Evolutionary conservation across 2,888 invertebrate genomes (phyloP).

Genomic region (Dioctria linearis): DNA sequence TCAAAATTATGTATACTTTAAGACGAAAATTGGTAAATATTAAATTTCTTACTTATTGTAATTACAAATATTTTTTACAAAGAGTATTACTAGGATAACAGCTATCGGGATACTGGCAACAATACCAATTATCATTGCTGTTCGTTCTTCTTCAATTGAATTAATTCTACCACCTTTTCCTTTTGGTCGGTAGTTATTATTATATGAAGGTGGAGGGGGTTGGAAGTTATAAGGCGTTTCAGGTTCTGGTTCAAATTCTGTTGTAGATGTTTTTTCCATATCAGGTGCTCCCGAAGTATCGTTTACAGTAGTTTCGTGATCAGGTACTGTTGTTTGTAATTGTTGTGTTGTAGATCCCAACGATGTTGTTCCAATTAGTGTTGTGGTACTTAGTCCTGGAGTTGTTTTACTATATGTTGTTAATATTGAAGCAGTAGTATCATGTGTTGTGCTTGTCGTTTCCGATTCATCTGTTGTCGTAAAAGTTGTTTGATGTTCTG

Average conservation of each 20-base stretch:
- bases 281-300: slow-evolving; percentile 64
- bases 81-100: slow-evolving; percentile 89
- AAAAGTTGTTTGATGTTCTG: slow-evolving; percentile 72
- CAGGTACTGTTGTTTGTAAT: slow-evolving; percentile 67
- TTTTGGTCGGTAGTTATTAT: slow-evolving; percentile 65
- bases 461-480: slow-evolving; percentile 61
- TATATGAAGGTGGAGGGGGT: slow-evolving; percentile 64
- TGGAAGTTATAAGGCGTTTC: slow-evolving; percentile 63
- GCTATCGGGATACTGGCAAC: slow-evolving; percentile 93
- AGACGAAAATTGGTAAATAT: too few species aligned
- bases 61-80: slow-evolving; percentile 72
- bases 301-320: slow-evolving; percentile 67
- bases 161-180: slow-evolving; percentile 73
- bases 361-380: slow-evolving; percentile 60
- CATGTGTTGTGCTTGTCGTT: slow-evolving; percentile 62
- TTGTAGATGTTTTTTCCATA: slow-evolving; percentile 62
- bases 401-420: slow-evolving; percentile 59
- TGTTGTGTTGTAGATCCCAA: slow-evolving; percentile 64
- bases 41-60: too few species aligned
- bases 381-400: slow-evolving; percentile 18
- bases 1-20: too few species aligned
- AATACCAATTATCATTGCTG: slow-evolving; percentile 87
- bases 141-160: slow-evolving; percentile 81
- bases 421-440: slow-evolving; percentile 63
- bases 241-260: slow-evolving; percentile 62